Evolutionary conservation across 2,888 invertebrate genomes (phyloP).

Genomic region (Dryadula phaetusa): DNA sequence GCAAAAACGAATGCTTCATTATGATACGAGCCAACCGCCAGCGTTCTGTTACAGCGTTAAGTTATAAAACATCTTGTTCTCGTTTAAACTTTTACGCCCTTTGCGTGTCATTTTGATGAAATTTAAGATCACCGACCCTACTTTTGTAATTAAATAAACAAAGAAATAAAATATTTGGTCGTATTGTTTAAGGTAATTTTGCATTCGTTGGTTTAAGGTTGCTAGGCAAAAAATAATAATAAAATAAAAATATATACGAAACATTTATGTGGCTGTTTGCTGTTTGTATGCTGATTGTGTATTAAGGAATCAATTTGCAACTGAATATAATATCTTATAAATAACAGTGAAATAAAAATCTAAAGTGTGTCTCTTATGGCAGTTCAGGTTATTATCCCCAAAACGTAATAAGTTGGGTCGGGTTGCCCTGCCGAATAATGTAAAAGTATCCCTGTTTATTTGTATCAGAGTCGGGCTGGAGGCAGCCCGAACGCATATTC

Average conservation of each 20-base stretch:
- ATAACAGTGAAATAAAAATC: conserved; percentile 33
- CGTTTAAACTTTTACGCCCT: conserved; percentile 62
- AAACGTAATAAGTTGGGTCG: conserved; percentile 82
- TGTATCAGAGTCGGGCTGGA: conserved; percentile 80
- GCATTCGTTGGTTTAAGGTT: neutral
- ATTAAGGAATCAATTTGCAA: neutral
- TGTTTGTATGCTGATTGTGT: neutral
- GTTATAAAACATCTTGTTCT: conserved; percentile 65
- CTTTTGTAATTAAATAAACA: conserved; percentile 67
- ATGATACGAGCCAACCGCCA: conserved; percentile 61
- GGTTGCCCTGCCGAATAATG: conserved; percentile 78
- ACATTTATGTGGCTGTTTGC: neutral
- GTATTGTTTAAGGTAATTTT: conserved; percentile 23
- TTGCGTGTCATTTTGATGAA: conserved; percentile 71
- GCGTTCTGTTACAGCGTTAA: conserved; percentile 60
- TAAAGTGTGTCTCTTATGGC: conserved; percentile 41
- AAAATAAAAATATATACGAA: neutral
- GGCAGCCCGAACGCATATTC: conserved; percentile 82
- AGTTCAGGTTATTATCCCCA: conserved; percentile 72
- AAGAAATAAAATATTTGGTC: conserved; percentile 55
- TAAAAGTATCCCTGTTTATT: conserved; percentile 84
- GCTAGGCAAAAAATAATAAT: neutral
- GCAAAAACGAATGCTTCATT: conserved; percentile 77
- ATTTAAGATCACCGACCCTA: conserved; percentile 61
- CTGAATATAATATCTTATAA: conserved; percentile 9